Evolutionary conservation across 2,113 vertebrate species (phyloP), one percentile per base, ranked within the genome.

Genomic region (Cisticola juncidis): DNA sequence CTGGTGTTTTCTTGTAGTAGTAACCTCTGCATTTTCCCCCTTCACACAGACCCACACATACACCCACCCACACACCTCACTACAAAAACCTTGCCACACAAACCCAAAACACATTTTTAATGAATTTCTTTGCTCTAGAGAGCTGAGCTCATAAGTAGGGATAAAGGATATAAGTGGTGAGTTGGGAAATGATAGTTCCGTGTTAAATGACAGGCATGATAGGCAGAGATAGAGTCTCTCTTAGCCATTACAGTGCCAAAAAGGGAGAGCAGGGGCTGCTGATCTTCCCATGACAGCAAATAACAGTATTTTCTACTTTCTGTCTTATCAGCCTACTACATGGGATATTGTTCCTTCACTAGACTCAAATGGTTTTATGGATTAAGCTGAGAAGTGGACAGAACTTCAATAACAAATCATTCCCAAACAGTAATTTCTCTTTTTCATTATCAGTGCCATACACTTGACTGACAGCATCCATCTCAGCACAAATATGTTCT

Each of bases 371-470:
- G 25, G n/a, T 77, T 97, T 96, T 93, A 96, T 92, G 90, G 96
- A 96, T 97, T 97, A 97, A 91, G 45, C 81, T 95, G 81, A 96
- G 64, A 90, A 95, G 81, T 88, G 61, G 94, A 97, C 95, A 96
- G 92, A 96, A 95, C 95, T 97, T 96, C 96, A 97, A 95, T 97
- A 97, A 96, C 35, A 82, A 97, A 97, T 95, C 72, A 94, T 96
- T 96, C 93, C 81, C 85, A 90, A 93, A 92, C 83, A 96, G 72
- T 89, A 86, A 88, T 96, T 96, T 94, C 94, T 95, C 90, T 93
- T 92, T 97, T 95, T 95, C 83, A 88, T 96, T 97, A 93, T 95
- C 95, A 79, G 94, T 71, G 24, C 23, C 44, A 69, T 85, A 74
- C 57, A 66, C 45, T 87, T 97, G 96, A 97, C 62, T 96, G 97